Conservation (phyloP, 2,888 invertebrate genomes). For the Linnaemya tessellans region DNA sequence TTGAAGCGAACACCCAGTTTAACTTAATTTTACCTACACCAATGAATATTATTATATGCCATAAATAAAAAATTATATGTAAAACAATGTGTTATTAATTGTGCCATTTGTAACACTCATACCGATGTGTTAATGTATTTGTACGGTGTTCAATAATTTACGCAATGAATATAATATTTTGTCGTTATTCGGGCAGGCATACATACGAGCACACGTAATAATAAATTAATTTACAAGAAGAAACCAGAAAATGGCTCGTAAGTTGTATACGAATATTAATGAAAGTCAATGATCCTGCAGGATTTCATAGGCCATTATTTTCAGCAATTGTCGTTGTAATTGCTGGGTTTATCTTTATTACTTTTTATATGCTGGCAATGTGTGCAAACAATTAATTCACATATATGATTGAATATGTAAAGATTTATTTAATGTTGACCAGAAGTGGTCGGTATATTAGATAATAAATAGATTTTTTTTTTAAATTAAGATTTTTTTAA, state of each 20-base stretch:
- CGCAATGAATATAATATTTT: slow-evolving; percentile 25
- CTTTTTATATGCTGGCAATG: not conserved
- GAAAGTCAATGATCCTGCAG: slow-evolving; percentile 63
- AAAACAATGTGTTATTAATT: slow-evolving; percentile 69
- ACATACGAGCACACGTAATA: slow-evolving; percentile 11
- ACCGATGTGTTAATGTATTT: not conserved
- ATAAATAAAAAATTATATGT: slow-evolving; percentile 38
- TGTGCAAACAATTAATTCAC: slow-evolving; percentile 7
- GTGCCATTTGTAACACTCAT: slow-evolving; percentile 61
- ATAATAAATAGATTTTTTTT: too few relatives aligned
- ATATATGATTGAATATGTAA: slow-evolving; percentile 11
- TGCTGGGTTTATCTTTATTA: not conserved
- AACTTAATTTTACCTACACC: not conserved
- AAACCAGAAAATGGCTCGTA: slow-evolving; percentile 17
- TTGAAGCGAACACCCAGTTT: too few relatives aligned
- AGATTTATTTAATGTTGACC: not conserved
- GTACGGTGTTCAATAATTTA: slow-evolving; percentile 28
- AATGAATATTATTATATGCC: not conserved
- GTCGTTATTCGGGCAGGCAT: not conserved
- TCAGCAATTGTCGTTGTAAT: slow-evolving; percentile 26
- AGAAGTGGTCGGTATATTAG: not conserved
- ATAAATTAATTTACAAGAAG: slow-evolving; percentile 40
- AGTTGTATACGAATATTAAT: slow-evolving; percentile 50
- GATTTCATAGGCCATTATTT: slow-evolving; percentile 62
- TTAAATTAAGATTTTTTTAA: too few relatives aligned